phyloP scores from a whole-genome alignment of 2,888 invertebrate genomes.

The Caenorhabditis angaria region DNA sequence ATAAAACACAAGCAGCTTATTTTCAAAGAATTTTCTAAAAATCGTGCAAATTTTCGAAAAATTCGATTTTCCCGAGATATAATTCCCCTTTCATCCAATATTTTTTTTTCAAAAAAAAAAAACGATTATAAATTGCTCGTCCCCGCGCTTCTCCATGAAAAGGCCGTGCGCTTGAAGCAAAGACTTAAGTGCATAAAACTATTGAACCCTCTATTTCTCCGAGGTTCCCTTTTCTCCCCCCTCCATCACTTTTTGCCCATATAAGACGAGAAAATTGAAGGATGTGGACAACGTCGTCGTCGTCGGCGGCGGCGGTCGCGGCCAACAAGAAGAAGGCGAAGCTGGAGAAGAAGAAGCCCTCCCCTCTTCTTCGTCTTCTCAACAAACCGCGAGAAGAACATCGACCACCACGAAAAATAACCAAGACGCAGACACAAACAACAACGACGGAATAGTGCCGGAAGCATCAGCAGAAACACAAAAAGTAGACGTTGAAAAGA shows the following conservation, averaged over 20 bases:
- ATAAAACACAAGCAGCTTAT: too few relatives aligned
- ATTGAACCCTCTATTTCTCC: neutral
- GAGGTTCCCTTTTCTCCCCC: neutral
- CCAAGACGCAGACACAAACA: slow-evolving; percentile 10
- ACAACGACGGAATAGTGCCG: neutral
- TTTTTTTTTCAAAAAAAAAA: too few relatives aligned
- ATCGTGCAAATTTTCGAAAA: too few relatives aligned
- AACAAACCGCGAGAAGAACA: slow-evolving; percentile 10
- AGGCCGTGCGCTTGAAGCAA: neutral
- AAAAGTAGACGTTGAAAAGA: neutral
- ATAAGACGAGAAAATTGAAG: slow-evolving; percentile 14
- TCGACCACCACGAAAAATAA: neutral
- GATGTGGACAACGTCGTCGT: slow-evolving; percentile 9
- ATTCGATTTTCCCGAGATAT: too few relatives aligned
- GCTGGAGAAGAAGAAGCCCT: neutral
- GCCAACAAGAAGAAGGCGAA: neutral
- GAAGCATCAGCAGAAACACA: neutral
- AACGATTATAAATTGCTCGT: too few relatives aligned
- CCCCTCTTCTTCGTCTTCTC: neutral
- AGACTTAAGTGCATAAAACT: neutral
- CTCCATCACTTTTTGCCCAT: neutral
- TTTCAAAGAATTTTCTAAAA: too few relatives aligned
- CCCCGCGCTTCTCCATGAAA: neutral
- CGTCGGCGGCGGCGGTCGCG: neutral
- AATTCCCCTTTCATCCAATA: too few relatives aligned